These are phyloP conservation scores for Vanacampus margaritifer DNA, from an alignment of 2,113 vertebrate genomes.

Conservation along the genomic window DNA sequence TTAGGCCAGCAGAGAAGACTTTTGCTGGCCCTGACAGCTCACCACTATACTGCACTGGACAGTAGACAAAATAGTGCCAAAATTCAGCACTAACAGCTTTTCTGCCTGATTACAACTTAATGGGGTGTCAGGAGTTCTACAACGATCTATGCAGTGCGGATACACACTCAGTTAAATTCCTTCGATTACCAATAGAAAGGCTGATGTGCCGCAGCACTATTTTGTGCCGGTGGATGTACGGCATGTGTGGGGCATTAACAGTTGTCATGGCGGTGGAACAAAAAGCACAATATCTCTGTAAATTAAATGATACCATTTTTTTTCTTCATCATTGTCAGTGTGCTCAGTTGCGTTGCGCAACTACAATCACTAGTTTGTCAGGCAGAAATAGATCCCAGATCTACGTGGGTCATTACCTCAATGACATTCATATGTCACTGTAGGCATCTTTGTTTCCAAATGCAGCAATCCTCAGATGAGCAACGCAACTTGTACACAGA, in stretches of 20 bases:
- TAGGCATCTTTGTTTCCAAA: no score
- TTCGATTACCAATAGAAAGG: not conserved
- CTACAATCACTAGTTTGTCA: not conserved
- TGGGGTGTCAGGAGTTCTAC: slow-evolving; percentile 8
- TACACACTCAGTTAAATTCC: not conserved
- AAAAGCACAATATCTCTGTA: not conserved
- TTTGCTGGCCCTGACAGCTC: not conserved
- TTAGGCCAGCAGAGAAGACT: no score
- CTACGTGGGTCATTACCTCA: no score
- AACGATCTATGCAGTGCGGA: not conserved
- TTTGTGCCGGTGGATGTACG: slow-evolving; percentile 6
- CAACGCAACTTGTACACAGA: no score
- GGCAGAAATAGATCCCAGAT: no score
- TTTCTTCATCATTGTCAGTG: not conserved
- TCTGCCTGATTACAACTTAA: slow-evolving; percentile 11
- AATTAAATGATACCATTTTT: not conserved
- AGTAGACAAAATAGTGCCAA: not conserved
- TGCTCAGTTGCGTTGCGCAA: not conserved
- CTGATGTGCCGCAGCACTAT: not conserved
- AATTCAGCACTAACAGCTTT: not conserved
- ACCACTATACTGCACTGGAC: not conserved
- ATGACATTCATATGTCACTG: no score
- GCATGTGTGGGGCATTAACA: not conserved
- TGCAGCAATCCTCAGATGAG: no score
- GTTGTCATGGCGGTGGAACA: not conserved